phyloP scores from a whole-genome alignment of 2,113 vertebrate genomes.

The Callorhinus ursinus region DNA sequence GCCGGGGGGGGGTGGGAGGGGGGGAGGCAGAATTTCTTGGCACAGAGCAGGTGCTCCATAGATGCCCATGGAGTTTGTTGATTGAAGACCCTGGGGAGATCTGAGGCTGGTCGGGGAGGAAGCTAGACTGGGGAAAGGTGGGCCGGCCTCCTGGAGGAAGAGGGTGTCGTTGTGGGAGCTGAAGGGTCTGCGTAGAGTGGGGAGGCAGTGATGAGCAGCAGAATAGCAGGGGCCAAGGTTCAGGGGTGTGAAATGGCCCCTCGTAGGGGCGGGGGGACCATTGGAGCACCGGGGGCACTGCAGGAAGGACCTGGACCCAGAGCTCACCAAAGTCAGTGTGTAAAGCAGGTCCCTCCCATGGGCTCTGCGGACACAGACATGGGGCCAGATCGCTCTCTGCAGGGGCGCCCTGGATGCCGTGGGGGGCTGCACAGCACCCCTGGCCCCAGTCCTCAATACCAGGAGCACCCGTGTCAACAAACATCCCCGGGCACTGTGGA shows the following conservation, averaged over 20 bases:
- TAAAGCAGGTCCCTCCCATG: neutral
- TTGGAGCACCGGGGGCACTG: neutral
- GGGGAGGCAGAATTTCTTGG: neutral
- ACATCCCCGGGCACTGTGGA: neutral
- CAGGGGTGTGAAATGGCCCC: neutral
- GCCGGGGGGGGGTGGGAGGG: neutral
- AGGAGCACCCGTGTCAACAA: neutral
- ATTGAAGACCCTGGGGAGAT: neutral
- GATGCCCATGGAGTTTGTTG: neutral
- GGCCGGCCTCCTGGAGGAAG: neutral
- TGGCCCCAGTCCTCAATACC: neutral
- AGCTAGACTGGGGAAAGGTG: neutral
- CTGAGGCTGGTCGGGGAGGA: rapidly evolving
- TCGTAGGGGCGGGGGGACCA: too few species aligned
- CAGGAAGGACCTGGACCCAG: neutral
- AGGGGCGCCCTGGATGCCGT: neutral
- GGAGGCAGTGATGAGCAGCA: neutral
- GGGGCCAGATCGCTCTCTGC: neutral
- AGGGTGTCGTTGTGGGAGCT: neutral
- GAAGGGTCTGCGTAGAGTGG: neutral
- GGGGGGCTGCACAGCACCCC: neutral
- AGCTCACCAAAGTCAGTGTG: neutral
- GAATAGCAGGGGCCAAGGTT: neutral
- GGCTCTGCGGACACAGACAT: neutral
- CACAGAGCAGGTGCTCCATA: neutral